Evolutionary conservation across 2,888 invertebrate genomes (phyloP).

Genomic region (Tenthredo mesomela): DNA sequence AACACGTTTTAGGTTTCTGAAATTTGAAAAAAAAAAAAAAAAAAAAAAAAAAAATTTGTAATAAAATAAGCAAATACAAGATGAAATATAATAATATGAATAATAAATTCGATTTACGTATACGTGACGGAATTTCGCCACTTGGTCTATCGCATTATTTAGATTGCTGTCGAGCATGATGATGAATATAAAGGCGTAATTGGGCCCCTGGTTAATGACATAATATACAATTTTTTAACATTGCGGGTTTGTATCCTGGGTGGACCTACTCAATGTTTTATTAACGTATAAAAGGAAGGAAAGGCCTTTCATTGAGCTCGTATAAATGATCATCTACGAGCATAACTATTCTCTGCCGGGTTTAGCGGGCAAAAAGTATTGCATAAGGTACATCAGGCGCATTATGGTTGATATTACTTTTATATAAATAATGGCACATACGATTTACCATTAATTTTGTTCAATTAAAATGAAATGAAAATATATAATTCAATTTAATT

Average conservation of each 20-base stretch:
- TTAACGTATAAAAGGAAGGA: constrained; percentile 35
- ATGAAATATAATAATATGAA: no score
- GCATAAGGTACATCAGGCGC: background rate
- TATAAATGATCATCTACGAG: constrained; percentile 14
- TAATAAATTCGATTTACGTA: background rate
- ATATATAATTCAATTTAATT: no score
- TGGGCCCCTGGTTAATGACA: background rate
- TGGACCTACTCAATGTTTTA: background rate
- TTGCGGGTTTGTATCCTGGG: background rate
- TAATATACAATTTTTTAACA: background rate
- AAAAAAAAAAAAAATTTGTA: no score
- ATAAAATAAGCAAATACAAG: no score
- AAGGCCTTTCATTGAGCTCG: constrained; percentile 21
- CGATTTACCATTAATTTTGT: no score
- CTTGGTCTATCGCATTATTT: background rate
- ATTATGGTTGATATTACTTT: background rate
- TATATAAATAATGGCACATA: no score
- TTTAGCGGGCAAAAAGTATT: background rate
- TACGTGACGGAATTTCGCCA: background rate
- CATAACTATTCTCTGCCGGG: background rate
- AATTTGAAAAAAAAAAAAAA: no score
- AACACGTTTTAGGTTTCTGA: no score
- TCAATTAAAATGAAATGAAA: no score
- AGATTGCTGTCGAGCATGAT: no score
- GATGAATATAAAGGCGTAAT: background rate